Conservation (phyloP, 2,113 vertebrate genomes). For the Apteryx owenii region DNA sequence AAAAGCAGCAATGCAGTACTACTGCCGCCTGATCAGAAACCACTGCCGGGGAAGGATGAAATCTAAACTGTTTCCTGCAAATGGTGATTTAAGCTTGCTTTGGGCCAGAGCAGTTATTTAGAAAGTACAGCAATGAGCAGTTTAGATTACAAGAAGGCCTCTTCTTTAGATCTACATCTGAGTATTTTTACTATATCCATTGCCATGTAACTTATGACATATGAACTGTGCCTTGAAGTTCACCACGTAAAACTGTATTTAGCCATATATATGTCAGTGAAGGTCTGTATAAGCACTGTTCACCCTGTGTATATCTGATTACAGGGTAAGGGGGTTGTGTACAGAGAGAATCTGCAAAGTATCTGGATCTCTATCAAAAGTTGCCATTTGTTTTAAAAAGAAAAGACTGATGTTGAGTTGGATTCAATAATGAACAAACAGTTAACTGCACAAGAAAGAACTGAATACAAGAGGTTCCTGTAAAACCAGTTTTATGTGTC, state of each 20-base stretch:
- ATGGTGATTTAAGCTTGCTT: background rate
- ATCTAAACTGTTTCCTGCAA: background rate
- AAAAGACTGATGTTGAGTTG: background rate
- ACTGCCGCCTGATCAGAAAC: background rate
- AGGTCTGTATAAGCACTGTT: background rate
- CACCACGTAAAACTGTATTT: background rate
- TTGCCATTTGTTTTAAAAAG: background rate
- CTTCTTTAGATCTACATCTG: background rate
- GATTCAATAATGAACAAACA: background rate
- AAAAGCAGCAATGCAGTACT: background rate
- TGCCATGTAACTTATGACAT: background rate
- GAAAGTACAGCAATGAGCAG: background rate
- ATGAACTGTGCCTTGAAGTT: background rate
- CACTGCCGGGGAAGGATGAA: background rate
- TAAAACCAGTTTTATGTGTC: background rate
- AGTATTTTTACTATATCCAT: background rate
- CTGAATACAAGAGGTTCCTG: background rate
- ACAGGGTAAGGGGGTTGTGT: too few species aligned
- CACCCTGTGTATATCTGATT: background rate
- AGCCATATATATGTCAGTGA: background rate
- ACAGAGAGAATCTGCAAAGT: background rate
- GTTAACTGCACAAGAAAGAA: background rate
- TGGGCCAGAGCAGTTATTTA: background rate
- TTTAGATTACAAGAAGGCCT: background rate
- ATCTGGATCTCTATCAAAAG: background rate